Evolutionary conservation across 1,140 invertebrate genomes (phyloP), one percentile per base, ranked within the genome.

Genomic region (Camponotus pennsylvanicus): DNA sequence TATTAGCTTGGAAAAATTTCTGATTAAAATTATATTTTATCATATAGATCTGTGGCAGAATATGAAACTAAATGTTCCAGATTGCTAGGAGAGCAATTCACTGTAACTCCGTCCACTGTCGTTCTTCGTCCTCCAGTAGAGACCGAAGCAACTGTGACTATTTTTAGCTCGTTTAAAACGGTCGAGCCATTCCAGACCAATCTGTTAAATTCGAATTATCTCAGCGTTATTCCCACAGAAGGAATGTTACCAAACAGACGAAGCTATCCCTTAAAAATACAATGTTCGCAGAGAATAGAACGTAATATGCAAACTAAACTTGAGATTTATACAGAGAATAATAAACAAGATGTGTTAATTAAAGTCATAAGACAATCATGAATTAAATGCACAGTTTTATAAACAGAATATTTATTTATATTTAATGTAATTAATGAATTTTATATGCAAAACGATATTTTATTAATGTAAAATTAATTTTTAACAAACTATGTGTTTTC

Each of bases 161-260:
- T 94, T 71, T 82, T 64, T 59, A 93, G 87, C 37, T 89, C 75
- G 7, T 90, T 83, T 8, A 90, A 79, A 9, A 79, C 86, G 0
- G 91, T 90, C 7, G 91, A 93, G 34, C 79, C 92, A 8, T 93
- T 92, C 7, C 90, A 93, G 61, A 92, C 90, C 15, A 69, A 2
- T 66, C 18, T 93, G 37, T 90, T 89, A 11, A 83, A 92, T 61
- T 79, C 66, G 1, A 84, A 92, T n/a, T 91, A 75, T 18, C 66
- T 94, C 21, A 91, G 80, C 61, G 91, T 93, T 8, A 8, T 93
- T n/a, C 93, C 93, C 3, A 83, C 87, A 0, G 87, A 90, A 18
- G 93, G 93, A 15, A 93, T 93, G 90, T 92, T 94, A 78, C 92
- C 93, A 0, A 90, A 92, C 0, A 82, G 76, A 73, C 87, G 80